Evolutionary conservation across 2,888 invertebrate species (phyloP).

Genomic region (Xanthorhoe spadicearia): DNA sequence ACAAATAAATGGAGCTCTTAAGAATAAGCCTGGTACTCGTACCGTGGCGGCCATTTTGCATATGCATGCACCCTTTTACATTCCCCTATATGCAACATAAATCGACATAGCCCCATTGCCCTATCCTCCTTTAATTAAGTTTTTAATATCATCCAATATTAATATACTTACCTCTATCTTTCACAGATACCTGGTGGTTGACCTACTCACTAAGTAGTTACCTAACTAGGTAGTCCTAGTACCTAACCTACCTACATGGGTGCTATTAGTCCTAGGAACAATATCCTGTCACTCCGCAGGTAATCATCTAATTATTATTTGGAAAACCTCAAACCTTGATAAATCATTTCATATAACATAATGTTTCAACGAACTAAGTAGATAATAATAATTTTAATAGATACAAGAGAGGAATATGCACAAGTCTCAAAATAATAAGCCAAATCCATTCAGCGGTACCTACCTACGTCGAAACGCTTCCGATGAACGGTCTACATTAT

Average conservation of each 20-base stretch:
- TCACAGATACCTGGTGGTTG: not conserved
- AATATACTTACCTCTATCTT: not conserved
- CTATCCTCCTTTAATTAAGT: constrained; percentile 25
- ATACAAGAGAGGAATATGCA: no score
- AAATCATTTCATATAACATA: no score
- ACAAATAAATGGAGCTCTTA: not conserved
- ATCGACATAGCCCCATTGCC: constrained; percentile 58
- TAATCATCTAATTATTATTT: no score
- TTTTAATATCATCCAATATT: not conserved
- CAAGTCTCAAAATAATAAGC: no score
- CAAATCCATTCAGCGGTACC: no score
- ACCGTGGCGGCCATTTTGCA: constrained; percentile 74
- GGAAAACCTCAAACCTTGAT: no score
- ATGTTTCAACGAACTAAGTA: no score
- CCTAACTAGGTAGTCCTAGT: no score
- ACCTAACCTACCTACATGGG: no score
- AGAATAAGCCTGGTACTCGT: constrained; percentile 19
- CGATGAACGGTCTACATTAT: not conserved
- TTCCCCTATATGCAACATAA: constrained; percentile 55
- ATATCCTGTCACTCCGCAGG: no score
- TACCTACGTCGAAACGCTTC: not conserved
- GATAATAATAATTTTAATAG: no score
- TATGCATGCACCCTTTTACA: constrained; percentile 59
- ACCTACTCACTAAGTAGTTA: not conserved
- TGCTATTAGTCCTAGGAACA: no score